These are phyloP conservation scores for Scophthalmus maximus DNA, from an alignment of 2,113 vertebrate species.

Conservation along the genomic window DNA sequence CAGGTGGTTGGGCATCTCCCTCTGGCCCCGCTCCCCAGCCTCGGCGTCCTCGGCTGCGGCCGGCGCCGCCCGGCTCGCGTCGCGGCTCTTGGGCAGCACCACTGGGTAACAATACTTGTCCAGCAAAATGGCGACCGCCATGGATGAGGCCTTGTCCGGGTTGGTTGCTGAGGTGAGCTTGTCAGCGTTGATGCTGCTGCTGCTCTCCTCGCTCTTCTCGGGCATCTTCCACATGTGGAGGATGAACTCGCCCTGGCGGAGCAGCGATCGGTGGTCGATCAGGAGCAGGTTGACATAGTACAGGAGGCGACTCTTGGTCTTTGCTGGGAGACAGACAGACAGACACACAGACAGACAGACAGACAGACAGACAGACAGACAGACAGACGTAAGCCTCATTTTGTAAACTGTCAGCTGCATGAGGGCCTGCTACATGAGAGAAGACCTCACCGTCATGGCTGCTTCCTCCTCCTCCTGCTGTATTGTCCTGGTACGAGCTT, in stretches of 20 bases:
- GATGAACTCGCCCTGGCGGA: slow-evolving; percentile 94
- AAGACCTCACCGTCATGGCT: slow-evolving; percentile 80
- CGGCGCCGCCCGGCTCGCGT: slow-evolving; percentile 72
- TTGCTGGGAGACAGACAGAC: slow-evolving; percentile 65
- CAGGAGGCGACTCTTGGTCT: slow-evolving; percentile 90
- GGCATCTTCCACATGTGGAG: slow-evolving; percentile 99
- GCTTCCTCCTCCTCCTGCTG: slow-evolving; percentile 50
- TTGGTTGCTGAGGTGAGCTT: slow-evolving; percentile 98
- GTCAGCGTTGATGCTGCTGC: slow-evolving; percentile 95
- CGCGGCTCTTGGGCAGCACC: slow-evolving; percentile 91
- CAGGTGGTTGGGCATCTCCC: slow-evolving; percentile 97
- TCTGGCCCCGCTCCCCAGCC: slow-evolving; percentile 86
- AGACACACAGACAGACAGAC: neutral
- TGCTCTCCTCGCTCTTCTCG: slow-evolving; percentile 91
- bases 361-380: neutral
- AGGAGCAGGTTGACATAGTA: slow-evolving; percentile 97
- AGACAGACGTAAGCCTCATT: neutral
- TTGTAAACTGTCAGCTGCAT: slow-evolving; percentile 50
- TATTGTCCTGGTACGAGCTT: slow-evolving; percentile 79
- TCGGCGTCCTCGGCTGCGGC: slow-evolving; percentile 78
- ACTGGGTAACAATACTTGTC: slow-evolving; percentile 97
- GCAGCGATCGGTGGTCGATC: slow-evolving; percentile 94
- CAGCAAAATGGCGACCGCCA: slow-evolving; percentile 93
- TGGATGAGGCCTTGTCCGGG: slow-evolving; percentile 93
- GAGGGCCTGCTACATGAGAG: neutral